Base-by-base conservation (phyloP, 2,888 invertebrate species). In the Rhagium mordax region DNA sequence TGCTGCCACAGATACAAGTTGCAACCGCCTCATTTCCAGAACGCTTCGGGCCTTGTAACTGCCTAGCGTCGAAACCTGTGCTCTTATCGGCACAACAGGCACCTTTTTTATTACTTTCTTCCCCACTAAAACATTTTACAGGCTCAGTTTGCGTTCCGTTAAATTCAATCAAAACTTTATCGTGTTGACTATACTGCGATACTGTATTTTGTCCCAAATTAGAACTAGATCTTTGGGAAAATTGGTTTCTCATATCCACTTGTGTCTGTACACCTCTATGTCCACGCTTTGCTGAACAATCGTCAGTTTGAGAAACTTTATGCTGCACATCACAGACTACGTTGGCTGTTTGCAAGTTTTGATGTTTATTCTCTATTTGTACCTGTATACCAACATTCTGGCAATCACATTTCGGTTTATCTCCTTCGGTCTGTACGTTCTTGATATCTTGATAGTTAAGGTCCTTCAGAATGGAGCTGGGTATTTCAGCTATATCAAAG, bases 401-500 rank as follows among this genome's bases (percentile, higher is more conserved):
- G 16, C 47, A 47, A 8, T 10, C 3, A 20, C 20, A 33, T 20
- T 2, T 41, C 24, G 24, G n/a, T 6, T 65, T 33, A 13, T 61
- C 55, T 21, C 67, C 70, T 8, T 74, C 59, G 2, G 74, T 71
- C 53, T 74, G 74, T 10, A 24, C 48, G 16, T 53, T 15, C 53
- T 57, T 71, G 8, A 59, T 55, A 49, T 69, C 67, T n/a, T 33
- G 62, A 18, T 21, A 8, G 3, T 48, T 72, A 27, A 59, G 29
- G n/a, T 41, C 41, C 8, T 51, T 51, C 3, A 27, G 10, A 33
- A 15, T 51, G 8, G 49, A 27, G 15, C 27, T 41, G 3, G 49
- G 48, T 15, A 60, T 15, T n/a, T 71, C 67, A 13, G 69, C 61
- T 48, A 57, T 55, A 20, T 65, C 53, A 53, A 81, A 79, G 53